Base-by-base conservation (phyloP, 2,888 invertebrate genomes). In the Brassicogethes aeneus region DNA sequence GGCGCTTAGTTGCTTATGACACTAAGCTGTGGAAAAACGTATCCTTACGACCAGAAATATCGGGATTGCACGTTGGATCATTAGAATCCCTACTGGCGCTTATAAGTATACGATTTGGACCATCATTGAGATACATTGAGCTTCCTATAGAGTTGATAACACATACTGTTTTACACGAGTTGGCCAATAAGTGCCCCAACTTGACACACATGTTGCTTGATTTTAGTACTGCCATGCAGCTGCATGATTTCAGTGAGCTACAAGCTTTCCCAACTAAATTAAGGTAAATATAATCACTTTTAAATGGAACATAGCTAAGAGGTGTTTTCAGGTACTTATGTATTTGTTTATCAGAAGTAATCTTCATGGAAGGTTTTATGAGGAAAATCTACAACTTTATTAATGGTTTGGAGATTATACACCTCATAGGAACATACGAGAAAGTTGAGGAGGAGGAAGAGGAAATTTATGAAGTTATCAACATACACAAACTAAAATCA, bases 351-450 rank as follows among this genome's bases (percentile, higher is more conserved):
- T 96, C 95, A 0, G 99, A 99, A 69, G 96, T 99, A 50, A 99
- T 99, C 69, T 99, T 99, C 72, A 92, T 99, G 88, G 99, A 99
- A 66, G 99, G 99, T 10, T 99, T 99, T 66, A 96, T 99, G 93
- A 73, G 99, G 52, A 95, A 99, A 70, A 99, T 99, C 49, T 99
- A 99, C 70, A 97, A 97, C 67, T 99, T 97, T 61, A 94, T 99
- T 61, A 97, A 97, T 53, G 97, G 97, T 2, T 70, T 99, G 42
- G 95, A 99, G 73, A 89, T 94, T 40, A 73, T 99, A 39, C 99
- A 99, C 70, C 77, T 99, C 40, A 91, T 99, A 61, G 99, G 95
- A 10, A 96, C 95, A 0, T 96, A 96, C 63, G 96, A 96, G 64
- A 95, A 95, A 65, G 85, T 94, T 2, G 94, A 96, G 65, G 96